These are phyloP conservation scores for Campaea margaritaria DNA, from an alignment of 2,888 invertebrate species.

Conservation along the genomic window DNA sequence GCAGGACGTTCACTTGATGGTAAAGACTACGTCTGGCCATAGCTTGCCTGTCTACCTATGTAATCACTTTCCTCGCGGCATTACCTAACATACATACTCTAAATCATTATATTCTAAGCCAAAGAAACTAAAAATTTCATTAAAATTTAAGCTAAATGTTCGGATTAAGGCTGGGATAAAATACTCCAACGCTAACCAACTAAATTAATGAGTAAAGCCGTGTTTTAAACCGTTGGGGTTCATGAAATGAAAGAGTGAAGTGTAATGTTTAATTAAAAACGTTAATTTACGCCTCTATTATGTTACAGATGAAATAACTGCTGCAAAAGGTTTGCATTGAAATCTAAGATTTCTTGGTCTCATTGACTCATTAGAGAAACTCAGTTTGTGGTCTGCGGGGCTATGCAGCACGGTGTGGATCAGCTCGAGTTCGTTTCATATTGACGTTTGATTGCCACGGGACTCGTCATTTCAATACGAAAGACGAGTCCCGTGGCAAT, in stretches of 20 bases:
- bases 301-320: slow-evolving; percentile 1
- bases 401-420: too few relatives aligned
- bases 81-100: too few relatives aligned
- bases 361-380: slow-evolving; percentile 1
- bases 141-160: slow-evolving; percentile 50
- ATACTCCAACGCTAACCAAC: slow-evolving; percentile 47
- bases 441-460: too few relatives aligned
- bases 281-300: slow-evolving; percentile 21
- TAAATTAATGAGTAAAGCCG: slow-evolving; percentile 52
- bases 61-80: too few relatives aligned
- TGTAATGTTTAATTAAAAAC: slow-evolving; percentile 31
- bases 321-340: slow-evolving; percentile 7
- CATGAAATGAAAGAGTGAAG: slow-evolving; percentile 34
- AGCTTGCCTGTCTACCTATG: too few relatives aligned
- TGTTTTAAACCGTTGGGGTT: slow-evolving; percentile 41
- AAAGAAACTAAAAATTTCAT: slow-evolving; percentile 30
- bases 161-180: slow-evolving; percentile 52
- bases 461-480: too few relatives aligned
- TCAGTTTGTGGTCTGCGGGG: not conserved
- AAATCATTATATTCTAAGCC: too few relatives aligned
- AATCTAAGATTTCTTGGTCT: slow-evolving; percentile 4
- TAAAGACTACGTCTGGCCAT: too few relatives aligned
- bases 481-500: too few relatives aligned
- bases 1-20: too few relatives aligned
- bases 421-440: too few relatives aligned